Conservation (phyloP, 2,797 vertebrate species). For the Aeoliscus strigatus region DNA sequence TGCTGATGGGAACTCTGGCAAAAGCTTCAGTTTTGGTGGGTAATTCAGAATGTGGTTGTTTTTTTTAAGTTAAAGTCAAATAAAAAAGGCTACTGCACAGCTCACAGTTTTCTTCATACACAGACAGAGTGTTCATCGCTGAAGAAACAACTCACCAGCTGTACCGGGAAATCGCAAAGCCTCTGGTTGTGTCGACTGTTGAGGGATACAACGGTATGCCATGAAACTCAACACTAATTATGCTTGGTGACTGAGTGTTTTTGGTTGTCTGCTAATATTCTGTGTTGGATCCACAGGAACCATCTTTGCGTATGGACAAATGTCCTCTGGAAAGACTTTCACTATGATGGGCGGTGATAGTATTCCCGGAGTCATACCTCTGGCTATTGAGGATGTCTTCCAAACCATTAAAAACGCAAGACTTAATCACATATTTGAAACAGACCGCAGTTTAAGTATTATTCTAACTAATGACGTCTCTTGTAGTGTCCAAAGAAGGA, state of each 20-base stretch:
- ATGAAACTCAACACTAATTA: neutral
- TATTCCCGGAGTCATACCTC: constrained; percentile 82
- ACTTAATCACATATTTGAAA: neutral
- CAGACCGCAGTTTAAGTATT: neutral
- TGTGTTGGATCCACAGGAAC: constrained; percentile 75
- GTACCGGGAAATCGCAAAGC: constrained; percentile 85
- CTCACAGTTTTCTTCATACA: too few relatives aligned
- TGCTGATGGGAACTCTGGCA: constrained; percentile 79
- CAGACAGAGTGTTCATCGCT: constrained; percentile 87
- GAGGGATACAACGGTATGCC: constrained; percentile 89
- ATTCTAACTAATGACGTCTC: neutral
- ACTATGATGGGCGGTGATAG: constrained; percentile 89
- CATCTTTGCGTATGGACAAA: constrained; percentile 96
- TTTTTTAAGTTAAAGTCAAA: too few relatives aligned
- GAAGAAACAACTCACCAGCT: constrained; percentile 82
- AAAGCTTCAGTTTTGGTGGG: constrained; percentile 88
- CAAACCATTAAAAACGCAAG: constrained; percentile 84
- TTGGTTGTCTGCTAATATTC: neutral
- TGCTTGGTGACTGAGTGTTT: too few relatives aligned
- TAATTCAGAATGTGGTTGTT: neutral
- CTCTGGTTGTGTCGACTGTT: constrained; percentile 87
- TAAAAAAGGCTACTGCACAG: too few relatives aligned
- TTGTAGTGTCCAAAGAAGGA: constrained; percentile 87
- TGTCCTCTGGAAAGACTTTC: constrained; percentile 94
- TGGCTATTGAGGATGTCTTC: constrained; percentile 90